phyloP scores from a whole-genome alignment of 2,797 vertebrate species.

The Aselliscus stoliczkanus region DNA sequence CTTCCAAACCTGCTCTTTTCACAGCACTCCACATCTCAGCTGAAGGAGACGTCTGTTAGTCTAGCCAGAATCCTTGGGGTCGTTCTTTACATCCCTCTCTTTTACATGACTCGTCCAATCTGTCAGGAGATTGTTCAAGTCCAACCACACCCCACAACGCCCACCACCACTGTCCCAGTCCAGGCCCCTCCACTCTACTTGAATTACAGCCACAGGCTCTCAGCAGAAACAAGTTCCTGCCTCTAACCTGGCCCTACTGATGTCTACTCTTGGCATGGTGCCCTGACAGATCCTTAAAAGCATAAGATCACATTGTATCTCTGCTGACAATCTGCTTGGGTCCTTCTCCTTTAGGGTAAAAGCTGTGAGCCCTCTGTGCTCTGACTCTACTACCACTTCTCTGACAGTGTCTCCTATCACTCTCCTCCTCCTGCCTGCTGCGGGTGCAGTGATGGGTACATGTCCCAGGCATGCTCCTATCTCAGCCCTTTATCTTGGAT shows the following conservation, averaged over 20 bases:
- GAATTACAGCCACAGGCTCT: not conserved
- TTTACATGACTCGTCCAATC: not conserved
- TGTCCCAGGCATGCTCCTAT: not conserved
- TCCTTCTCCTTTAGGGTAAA: not conserved
- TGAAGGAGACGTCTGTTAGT: not conserved
- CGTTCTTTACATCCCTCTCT: not conserved
- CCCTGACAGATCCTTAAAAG: not conserved
- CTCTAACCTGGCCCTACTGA: not conserved
- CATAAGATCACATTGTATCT: not conserved
- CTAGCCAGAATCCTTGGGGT: not conserved
- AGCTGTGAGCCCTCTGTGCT: rapidly evolving
- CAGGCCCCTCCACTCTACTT: not conserved
- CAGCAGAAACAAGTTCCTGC: not conserved
- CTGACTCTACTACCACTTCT: not conserved
- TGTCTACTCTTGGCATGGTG: not conserved
- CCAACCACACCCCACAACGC: rapidly evolving
- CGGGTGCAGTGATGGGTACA: rapidly evolving
- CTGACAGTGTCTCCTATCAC: not conserved
- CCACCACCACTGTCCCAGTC: no score
- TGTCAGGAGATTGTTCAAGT: not conserved
- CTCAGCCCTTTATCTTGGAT: not conserved
- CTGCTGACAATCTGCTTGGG: not conserved
- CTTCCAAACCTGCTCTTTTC: not conserved
- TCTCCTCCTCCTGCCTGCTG: not conserved
- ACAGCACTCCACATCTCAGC: not conserved